Evolutionary conservation across 2,888 invertebrate genomes (phyloP).

Genomic region (Yponomeuta sedellus): DNA sequence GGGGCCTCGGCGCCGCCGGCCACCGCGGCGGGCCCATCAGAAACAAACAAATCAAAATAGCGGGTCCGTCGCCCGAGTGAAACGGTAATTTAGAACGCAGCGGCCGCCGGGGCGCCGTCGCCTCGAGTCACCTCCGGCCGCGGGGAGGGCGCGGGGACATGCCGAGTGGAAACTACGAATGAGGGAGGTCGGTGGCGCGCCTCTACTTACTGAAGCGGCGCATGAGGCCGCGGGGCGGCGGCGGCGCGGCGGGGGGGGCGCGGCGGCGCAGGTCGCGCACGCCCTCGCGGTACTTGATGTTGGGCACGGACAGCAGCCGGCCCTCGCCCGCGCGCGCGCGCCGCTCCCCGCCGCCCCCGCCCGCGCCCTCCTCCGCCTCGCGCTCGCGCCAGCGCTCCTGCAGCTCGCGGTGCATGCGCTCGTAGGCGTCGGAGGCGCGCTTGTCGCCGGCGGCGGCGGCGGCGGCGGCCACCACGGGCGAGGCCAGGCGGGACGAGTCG

Average conservation of each 20-base stretch:
- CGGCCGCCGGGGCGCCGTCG: not conserved
- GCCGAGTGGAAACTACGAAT: not conserved
- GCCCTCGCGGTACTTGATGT: slow-evolving; percentile 79
- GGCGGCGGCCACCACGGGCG: slow-evolving; percentile 66
- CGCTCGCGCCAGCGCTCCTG: slow-evolving; percentile 58
- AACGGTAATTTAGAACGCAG: not conserved
- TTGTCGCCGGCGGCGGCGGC: slow-evolving; percentile 41
- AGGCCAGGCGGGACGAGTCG: slow-evolving; percentile 36
- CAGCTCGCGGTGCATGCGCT: slow-evolving; percentile 33
- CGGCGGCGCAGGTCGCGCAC: slow-evolving; percentile 74
- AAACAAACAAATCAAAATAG: not conserved
- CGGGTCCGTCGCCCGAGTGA: not conserved
- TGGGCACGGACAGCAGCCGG: slow-evolving; percentile 85
- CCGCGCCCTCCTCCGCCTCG: slow-evolving; percentile 41
- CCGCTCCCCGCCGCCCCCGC: slow-evolving; percentile 41
- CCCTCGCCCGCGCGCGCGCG: slow-evolving; percentile 64
- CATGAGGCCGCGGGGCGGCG: slow-evolving; percentile 82
- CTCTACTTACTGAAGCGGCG: slow-evolving; percentile 93
- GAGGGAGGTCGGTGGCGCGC: slow-evolving; percentile 18
- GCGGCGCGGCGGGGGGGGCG: slow-evolving; percentile 76
- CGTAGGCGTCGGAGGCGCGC: slow-evolving; percentile 42
- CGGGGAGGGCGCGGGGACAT: not conserved
- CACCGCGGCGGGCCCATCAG: not conserved
- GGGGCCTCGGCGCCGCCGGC: not conserved
- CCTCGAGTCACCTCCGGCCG: not conserved